Conservation (phyloP, 2,888 invertebrate species). For the Athalia rosae region DNA sequence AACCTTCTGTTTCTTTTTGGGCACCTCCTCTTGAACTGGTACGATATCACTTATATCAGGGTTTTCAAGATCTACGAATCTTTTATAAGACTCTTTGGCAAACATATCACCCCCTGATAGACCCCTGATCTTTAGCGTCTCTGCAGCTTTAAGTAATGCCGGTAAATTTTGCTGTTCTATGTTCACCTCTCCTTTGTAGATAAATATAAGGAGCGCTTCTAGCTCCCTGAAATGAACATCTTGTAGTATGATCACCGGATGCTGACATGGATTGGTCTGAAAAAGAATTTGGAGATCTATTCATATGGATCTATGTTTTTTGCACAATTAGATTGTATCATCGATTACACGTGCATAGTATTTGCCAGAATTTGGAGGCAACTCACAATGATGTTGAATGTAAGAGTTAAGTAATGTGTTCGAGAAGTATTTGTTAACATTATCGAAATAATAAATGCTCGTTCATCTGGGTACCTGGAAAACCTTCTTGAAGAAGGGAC, state of each 20-base stretch:
- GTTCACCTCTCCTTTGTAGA: constrained; percentile 85
- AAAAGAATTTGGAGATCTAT: neutral
- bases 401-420: neutral
- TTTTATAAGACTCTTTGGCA: constrained; percentile 72
- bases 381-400: neutral
- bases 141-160: constrained; percentile 81
- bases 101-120: constrained; percentile 78
- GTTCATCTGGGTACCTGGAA: constrained; percentile 75
- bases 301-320: neutral
- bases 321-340: neutral
- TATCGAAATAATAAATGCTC: constrained; percentile 43
- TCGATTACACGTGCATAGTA: neutral
- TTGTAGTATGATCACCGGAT: constrained; percentile 84
- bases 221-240: constrained; percentile 82
- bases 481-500: constrained; percentile 80
- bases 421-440: neutral
- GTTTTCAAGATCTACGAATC: constrained; percentile 62
- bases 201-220: constrained; percentile 80
- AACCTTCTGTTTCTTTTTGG: constrained; percentile 65
- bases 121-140: constrained; percentile 81
- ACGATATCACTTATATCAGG: constrained; percentile 54
- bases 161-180: constrained; percentile 83
- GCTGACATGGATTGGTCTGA: constrained; percentile 84
- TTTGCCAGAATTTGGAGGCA: neutral
- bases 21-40: constrained; percentile 57